A percentile compares a stretch with the other conserved stretches of the same genome.
Evolutionary conservation across 2,113 vertebrate species (phyloP).

Genomic region (Bufo bufo): DNA sequence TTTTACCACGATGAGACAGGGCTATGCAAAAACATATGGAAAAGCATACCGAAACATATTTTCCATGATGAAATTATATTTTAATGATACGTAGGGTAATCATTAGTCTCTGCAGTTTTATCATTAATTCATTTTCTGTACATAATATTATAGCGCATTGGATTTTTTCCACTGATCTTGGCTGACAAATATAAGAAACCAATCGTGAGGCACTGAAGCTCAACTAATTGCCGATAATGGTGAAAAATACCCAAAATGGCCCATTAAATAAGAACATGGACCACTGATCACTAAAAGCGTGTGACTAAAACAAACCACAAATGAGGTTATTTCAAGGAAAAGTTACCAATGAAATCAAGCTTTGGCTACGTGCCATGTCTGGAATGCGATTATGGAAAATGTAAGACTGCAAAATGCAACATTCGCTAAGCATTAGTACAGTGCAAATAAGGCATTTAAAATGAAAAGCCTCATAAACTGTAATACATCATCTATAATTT

Average conservation of each 20-base stretch:
- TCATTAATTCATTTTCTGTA: not conserved
- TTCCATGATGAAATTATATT: not conserved
- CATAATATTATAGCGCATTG: not conserved
- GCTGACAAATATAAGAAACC: not conserved
- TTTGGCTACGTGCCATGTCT: slow-evolving; percentile 13
- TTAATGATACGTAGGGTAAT: not conserved
- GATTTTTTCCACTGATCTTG: not conserved
- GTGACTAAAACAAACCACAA: not conserved
- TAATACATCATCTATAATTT: slow-evolving; percentile 37
- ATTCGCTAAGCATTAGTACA: slow-evolving; percentile 10
- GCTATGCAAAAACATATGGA: not conserved
- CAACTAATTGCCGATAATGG: not conserved
- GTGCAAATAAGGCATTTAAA: slow-evolving; percentile 33
- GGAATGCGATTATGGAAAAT: not conserved
- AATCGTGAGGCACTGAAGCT: not conserved
- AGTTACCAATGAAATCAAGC: not conserved
- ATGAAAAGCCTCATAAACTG: slow-evolving; percentile 20
- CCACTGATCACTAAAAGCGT: not conserved
- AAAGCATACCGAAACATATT: not conserved
- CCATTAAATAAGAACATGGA: not conserved
- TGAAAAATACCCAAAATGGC: not conserved
- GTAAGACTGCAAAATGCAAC: slow-evolving; percentile 14
- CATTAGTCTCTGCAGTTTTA: not conserved
- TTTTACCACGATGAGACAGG: not conserved
- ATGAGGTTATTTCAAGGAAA: not conserved